Percentiles rank a stretch among this genome's conserved stretches.
Evolutionary conservation across 2,113 vertebrate species (phyloP).

Genomic region (Cyphomyrus discorhynchus): DNA sequence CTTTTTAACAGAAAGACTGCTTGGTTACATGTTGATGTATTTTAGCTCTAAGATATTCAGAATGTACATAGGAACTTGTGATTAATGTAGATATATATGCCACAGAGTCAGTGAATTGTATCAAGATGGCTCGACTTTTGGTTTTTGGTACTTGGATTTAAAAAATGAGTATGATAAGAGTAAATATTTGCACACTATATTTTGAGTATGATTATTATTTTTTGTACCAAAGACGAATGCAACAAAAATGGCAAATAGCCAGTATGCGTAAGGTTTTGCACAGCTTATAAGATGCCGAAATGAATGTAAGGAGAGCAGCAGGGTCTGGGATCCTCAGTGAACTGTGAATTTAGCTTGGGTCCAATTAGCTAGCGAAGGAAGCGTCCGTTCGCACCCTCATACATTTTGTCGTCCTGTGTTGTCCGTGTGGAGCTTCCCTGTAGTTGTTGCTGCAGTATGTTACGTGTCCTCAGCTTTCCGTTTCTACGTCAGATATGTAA

Average conservation of each 20-base stretch:
- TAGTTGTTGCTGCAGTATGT: constrained; percentile 48
- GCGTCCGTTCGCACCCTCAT: constrained; percentile 73
- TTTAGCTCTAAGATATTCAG: constrained; percentile 84
- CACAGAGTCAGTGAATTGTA: constrained; percentile 99
- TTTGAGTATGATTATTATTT: constrained; percentile 78
- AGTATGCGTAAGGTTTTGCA: constrained; percentile 99
- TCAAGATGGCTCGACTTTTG: constrained; percentile 84
- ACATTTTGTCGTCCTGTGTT: constrained; percentile 56
- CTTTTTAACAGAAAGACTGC: constrained; percentile 47
- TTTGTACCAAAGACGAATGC: constrained; percentile 99
- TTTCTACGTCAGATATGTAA: constrained; percentile 41
- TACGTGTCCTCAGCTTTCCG: constrained; percentile 41
- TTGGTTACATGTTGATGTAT: constrained; percentile 68
- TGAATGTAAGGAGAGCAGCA: constrained; percentile 96
- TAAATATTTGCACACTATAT: constrained; percentile 99
- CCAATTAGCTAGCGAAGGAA: constrained; percentile 98
- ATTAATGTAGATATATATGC: constrained; percentile 91
- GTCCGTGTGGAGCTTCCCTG: constrained; percentile 53
- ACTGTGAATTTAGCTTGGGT: constrained; percentile 99
- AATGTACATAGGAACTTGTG: constrained; percentile 96
- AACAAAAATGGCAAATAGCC: constrained; percentile 98
- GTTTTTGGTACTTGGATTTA: constrained; percentile 59
- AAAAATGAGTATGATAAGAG: constrained; percentile 55
- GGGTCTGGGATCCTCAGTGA: constrained; percentile 93
- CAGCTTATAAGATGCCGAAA: constrained; percentile 99